Evolutionary conservation across 2,113 vertebrate genomes (phyloP).

Genomic region (Entosphenus tridentatus): DNA sequence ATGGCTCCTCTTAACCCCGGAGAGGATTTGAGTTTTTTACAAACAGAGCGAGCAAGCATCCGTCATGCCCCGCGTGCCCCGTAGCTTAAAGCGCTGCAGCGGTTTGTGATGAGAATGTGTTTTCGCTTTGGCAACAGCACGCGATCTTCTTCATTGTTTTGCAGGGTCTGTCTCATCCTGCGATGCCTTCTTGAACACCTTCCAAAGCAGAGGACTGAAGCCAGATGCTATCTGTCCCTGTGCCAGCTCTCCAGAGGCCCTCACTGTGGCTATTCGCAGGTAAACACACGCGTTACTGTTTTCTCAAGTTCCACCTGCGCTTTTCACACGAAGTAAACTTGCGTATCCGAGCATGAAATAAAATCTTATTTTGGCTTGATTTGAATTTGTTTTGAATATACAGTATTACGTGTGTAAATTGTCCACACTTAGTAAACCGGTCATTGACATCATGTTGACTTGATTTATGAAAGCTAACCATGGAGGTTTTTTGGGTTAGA

Average conservation of each 20-base stretch:
- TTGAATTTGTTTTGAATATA: no score
- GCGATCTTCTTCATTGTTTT: not conserved
- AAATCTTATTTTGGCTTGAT: no score
- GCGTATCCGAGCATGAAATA: no score
- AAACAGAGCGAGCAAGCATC: not conserved
- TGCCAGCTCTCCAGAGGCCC: conserved; percentile 59
- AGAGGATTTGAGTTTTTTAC: no score
- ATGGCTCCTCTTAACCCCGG: no score
- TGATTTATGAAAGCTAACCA: no score
- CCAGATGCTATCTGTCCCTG: conserved; percentile 87
- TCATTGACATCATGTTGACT: no score
- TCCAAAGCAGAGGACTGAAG: conserved; percentile 61
- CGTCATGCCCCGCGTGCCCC: not conserved
- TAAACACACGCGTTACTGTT: conserved; percentile 14
- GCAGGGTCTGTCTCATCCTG: conserved; percentile 93
- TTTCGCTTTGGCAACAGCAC: not conserved
- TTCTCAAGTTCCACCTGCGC: no score
- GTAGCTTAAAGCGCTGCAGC: not conserved
- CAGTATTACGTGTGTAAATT: no score
- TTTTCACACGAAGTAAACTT: no score
- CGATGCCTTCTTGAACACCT: conserved; percentile 84
- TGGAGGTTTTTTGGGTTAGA: no score
- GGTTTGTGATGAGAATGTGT: not conserved
- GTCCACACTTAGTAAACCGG: no score
- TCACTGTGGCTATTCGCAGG: conserved; percentile 84